A percentile compares a stretch with the other conserved stretches of the same genome.
phyloP scores from a whole-genome alignment of 2,797 vertebrate species.

The Molossus alvarezi region DNA sequence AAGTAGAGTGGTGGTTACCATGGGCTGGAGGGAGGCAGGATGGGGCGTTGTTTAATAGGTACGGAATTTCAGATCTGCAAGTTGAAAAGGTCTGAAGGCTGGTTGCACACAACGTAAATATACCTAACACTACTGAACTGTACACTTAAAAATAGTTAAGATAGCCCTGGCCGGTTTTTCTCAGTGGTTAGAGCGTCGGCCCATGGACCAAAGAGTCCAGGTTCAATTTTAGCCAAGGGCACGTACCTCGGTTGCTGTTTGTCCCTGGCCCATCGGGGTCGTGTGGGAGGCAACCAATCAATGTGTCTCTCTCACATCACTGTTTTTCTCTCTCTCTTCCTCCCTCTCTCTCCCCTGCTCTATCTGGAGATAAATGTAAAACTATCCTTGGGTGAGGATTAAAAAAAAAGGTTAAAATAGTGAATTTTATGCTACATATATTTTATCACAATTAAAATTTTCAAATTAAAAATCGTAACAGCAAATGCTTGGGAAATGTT shows the following conservation, averaged over 20 bases:
- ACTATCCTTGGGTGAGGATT: too few species aligned
- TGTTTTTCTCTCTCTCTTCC: too few species aligned
- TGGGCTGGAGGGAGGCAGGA: fast-evolving
- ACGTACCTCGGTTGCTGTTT: too few species aligned
- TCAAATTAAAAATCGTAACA: neutral
- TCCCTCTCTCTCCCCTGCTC: too few species aligned
- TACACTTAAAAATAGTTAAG: neutral
- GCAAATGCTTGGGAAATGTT: neutral
- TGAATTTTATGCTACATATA: neutral
- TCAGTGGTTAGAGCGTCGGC: too few species aligned
- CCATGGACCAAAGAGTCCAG: too few species aligned
- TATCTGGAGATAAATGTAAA: too few species aligned
- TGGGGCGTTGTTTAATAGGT: neutral
- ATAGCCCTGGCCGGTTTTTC: too few species aligned
- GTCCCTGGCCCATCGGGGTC: too few species aligned
- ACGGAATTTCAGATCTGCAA: neutral
- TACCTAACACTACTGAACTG: neutral
- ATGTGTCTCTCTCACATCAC: too few species aligned
- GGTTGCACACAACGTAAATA: fast-evolving
- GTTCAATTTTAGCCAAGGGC: too few species aligned
- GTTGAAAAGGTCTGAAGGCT: neutral
- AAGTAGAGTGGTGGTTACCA: neutral
- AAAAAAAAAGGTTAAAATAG: neutral
- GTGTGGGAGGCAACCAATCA: too few species aligned
- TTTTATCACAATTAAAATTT: neutral